A percentile compares a stretch with the other conserved stretches of the same genome.
These are phyloP conservation scores for Saccopteryx bilineata DNA, from an alignment of 2,113 vertebrate genomes.

Conservation along the genomic window DNA sequence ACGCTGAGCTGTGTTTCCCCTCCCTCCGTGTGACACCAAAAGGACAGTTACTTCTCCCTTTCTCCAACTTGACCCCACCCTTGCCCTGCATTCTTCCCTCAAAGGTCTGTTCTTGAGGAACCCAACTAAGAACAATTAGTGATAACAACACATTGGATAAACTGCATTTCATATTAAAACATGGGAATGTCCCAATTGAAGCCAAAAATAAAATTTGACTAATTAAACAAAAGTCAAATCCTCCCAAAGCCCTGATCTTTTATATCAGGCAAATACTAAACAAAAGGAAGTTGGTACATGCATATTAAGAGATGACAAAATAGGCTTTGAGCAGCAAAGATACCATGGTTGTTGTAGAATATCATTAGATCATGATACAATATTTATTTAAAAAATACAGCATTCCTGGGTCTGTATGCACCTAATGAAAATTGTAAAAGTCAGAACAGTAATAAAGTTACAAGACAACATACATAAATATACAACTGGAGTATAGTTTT, in stretches of 20 bases:
- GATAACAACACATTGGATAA: neutral
- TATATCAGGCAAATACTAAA: neutral
- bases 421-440: neutral
- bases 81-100: neutral
- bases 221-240: neutral
- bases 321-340: no score
- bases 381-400: neutral
- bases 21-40: neutral
- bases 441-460: neutral
- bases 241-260: no score
- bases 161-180: neutral
- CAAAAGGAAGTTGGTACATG: no score
- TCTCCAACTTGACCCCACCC: fast-evolving
- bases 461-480: neutral
- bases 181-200: neutral
- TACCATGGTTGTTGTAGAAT: neutral
- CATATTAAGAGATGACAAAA: neutral
- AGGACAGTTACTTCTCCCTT: no score
- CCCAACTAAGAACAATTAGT: neutral
- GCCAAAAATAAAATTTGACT: neutral
- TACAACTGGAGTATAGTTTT: neutral
- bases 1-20: neutral
- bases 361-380: neutral
- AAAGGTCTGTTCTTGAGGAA: neutral
- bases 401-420: neutral